These are phyloP conservation scores for Platygyra sinensis DNA, from an alignment of 64 coral and sea anemone species.

Conservation along the genomic window DNA sequence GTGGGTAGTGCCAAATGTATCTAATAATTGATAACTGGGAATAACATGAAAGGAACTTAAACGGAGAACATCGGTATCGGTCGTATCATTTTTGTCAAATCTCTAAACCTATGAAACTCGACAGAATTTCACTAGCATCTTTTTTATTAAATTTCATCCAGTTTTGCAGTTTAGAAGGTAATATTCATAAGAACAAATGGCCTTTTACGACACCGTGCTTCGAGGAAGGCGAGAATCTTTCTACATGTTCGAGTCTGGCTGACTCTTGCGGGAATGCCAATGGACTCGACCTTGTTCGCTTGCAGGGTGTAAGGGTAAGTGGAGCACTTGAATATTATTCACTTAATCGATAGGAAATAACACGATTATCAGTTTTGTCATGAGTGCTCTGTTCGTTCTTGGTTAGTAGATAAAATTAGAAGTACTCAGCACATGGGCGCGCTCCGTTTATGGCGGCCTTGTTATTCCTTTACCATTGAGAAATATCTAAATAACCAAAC, in stretches of 20 bases:
- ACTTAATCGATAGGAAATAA: not conserved
- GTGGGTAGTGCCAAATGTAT: not conserved
- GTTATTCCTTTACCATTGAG: too few relatives aligned
- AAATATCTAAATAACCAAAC: not conserved
- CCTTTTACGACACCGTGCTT: not conserved
- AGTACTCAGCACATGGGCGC: too few relatives aligned
- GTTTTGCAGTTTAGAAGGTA: not conserved
- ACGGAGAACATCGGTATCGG: too few relatives aligned
- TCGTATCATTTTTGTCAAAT: not conserved
- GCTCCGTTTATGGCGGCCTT: too few relatives aligned
- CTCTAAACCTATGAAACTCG: not conserved
- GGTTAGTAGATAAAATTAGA: too few relatives aligned
- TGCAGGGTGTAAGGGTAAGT: slow-evolving; percentile 11
- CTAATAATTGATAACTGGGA: not conserved
- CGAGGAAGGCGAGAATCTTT: not conserved
- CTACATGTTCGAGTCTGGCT: not conserved
- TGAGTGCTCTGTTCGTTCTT: not conserved
- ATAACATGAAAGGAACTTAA: too few relatives aligned
- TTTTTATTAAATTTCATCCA: not conserved
- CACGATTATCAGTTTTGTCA: not conserved
- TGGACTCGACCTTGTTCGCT: not conserved
- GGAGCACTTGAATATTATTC: not conserved
- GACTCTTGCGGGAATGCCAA: not conserved
- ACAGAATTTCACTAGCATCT: not conserved
- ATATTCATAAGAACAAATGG: not conserved